These are phyloP conservation scores for Nomada ruficornis DNA, from an alignment of 2,888 invertebrate species.

Conservation along the genomic window DNA sequence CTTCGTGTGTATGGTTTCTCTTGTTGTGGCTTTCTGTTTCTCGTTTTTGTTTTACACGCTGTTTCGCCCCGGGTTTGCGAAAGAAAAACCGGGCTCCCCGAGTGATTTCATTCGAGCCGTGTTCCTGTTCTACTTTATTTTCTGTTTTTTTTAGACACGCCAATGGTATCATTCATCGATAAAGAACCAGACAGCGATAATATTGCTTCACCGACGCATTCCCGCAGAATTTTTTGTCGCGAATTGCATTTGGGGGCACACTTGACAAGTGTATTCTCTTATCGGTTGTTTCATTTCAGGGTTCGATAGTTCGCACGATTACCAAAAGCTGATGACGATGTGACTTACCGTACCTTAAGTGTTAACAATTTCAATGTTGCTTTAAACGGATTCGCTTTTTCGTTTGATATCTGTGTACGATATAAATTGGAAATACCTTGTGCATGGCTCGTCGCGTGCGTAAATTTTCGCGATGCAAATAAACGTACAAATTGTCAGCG, in stretches of 20 bases:
- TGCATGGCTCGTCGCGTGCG: conserved; percentile 22
- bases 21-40: neutral
- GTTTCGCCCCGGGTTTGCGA: neutral
- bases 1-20: neutral
- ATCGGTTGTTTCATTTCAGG: neutral
- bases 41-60: neutral
- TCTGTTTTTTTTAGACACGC: neutral
- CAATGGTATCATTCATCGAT: neutral
- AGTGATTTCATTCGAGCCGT: too few species aligned
- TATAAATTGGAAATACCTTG: conserved; percentile 2
- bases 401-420: neutral
- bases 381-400: neutral
- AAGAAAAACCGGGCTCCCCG: neutral
- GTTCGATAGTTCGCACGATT: neutral
- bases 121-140: neutral
- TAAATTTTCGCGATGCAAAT: conserved; percentile 13
- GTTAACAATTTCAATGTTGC: neutral
- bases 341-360: neutral
- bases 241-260: neutral
- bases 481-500: conserved; percentile 4
- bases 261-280: neutral
- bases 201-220: neutral
- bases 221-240: neutral
- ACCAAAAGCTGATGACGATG: neutral
- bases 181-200: neutral